A percentile compares a stretch with the other conserved stretches of the same genome.
phyloP scores from a whole-genome alignment of 1,140 invertebrate species.

The Bilobella aurantiaca region DNA sequence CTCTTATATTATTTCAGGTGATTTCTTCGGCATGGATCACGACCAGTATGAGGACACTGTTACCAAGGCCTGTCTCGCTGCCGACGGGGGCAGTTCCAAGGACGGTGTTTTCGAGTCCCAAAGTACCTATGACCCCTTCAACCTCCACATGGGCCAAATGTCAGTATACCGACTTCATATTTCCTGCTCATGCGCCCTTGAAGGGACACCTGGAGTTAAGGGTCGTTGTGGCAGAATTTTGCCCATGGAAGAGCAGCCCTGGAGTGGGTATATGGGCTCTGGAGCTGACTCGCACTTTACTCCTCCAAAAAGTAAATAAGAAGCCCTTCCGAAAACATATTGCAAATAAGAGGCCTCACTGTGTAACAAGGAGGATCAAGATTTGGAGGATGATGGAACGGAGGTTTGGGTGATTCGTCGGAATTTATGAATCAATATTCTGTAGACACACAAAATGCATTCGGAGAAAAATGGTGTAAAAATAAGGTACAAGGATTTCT shows the following conservation, averaged over 20 bases:
- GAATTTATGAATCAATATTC: no score
- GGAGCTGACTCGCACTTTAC: slow-evolving; percentile 33
- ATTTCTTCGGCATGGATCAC: slow-evolving; percentile 44
- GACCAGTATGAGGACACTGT: slow-evolving; percentile 43
- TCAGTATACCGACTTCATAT: slow-evolving; percentile 43
- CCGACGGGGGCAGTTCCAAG: slow-evolving; percentile 26
- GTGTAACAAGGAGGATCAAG: no score
- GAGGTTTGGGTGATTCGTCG: no score
- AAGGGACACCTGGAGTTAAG: background rate
- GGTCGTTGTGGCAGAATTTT: slow-evolving; percentile 31
- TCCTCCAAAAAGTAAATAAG: background rate
- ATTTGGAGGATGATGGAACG: no score
- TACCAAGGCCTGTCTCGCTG: slow-evolving; percentile 40
- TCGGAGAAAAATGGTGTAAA: no score
- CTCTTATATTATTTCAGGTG: slow-evolving; percentile 20
- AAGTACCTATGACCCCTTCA: slow-evolving; percentile 37
- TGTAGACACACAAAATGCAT: no score
- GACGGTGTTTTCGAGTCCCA: slow-evolving; percentile 32
- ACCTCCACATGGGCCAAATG: slow-evolving; percentile 46
- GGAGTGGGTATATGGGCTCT: slow-evolving; percentile 34
- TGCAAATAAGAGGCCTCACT: no score
- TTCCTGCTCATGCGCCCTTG: slow-evolving; percentile 21
- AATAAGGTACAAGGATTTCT: no score
- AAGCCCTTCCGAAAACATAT: no score
- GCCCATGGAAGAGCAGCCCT: slow-evolving; percentile 30